Conservation (phyloP, 2,888 invertebrate species). For the Pyrrhosoma nymphula region DNA sequence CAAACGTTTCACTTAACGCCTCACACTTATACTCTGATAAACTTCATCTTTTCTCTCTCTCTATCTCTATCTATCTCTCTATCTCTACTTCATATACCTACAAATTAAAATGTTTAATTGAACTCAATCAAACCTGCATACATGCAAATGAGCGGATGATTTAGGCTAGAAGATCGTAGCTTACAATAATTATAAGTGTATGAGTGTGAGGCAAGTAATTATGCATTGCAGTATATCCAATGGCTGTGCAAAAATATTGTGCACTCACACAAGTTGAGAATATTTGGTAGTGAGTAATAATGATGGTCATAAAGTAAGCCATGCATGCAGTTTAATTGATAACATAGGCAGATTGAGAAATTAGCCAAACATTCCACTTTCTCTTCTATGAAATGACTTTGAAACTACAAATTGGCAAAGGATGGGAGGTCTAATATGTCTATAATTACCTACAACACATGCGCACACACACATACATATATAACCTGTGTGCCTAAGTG, state of each 20-base stretch:
- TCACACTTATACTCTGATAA: slow-evolving; percentile 51
- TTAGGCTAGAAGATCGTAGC: slow-evolving; percentile 48
- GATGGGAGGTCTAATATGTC: slow-evolving; percentile 42
- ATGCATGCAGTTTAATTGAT: slow-evolving; percentile 52
- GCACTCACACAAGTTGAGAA: slow-evolving; percentile 46
- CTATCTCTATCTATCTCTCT: slow-evolving; percentile 56
- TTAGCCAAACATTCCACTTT: slow-evolving; percentile 37
- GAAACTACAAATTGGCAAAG: slow-evolving; percentile 53
- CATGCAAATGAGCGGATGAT: slow-evolving; percentile 47
- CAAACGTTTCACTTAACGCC: slow-evolving; percentile 49
- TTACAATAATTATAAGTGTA: slow-evolving; percentile 32
- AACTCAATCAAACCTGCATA: slow-evolving; percentile 52
- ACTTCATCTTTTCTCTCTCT: slow-evolving; percentile 63
- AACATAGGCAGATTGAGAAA: slow-evolving; percentile 55
- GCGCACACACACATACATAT: slow-evolving; percentile 32
- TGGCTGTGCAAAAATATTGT: slow-evolving; percentile 60
- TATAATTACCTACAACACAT: slow-evolving; percentile 39
- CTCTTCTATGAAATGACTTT: slow-evolving; percentile 48
- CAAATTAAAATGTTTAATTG: slow-evolving; percentile 53
- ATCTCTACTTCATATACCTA: slow-evolving; percentile 56
- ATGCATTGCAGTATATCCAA: slow-evolving; percentile 63
- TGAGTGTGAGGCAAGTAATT: slow-evolving; percentile 57
- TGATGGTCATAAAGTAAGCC: slow-evolving; percentile 58
- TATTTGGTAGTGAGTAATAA: slow-evolving; percentile 62
- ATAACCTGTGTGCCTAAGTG: slow-evolving; percentile 60